Evolutionary conservation across 1,140 invertebrate genomes (phyloP).

Genomic region (Parapsyche elsis): DNA sequence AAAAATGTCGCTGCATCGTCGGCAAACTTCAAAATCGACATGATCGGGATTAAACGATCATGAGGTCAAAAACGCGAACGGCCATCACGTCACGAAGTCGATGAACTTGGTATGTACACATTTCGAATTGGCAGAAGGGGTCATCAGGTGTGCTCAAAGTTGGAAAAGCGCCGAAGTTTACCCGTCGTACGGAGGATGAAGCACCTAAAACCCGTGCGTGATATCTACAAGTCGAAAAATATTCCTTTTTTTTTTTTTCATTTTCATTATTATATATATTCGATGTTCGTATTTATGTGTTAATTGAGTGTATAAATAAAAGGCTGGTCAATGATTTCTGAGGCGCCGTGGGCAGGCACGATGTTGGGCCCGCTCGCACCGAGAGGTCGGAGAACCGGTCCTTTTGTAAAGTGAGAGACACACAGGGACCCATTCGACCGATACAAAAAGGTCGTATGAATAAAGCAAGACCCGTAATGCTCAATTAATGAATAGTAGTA

Average conservation of each 20-base stretch:
- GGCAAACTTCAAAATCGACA: background rate
- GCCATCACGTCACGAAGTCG: background rate
- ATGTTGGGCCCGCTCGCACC: slow-evolving; percentile 11
- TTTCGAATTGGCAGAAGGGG: background rate
- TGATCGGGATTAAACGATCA: slow-evolving; percentile 1
- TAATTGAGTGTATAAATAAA: slow-evolving; percentile 47
- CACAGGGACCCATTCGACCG: slow-evolving; percentile 4
- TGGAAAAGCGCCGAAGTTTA: too few relatives aligned
- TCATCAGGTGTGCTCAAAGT: background rate
- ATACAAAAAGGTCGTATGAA: slow-evolving; percentile 43
- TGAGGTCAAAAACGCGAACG: slow-evolving; percentile 7
- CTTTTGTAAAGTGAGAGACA: slow-evolving; percentile 33
- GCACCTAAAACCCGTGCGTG: background rate
- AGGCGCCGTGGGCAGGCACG: slow-evolving; percentile 45
- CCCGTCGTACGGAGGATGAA: background rate
- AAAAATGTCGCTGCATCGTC: background rate
- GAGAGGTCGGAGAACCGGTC: slow-evolving; percentile 44
- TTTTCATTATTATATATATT: background rate
- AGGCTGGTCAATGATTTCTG: slow-evolving; percentile 42
- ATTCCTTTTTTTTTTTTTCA: too few relatives aligned
- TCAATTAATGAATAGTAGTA: slow-evolving; percentile 29
- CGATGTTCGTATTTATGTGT: slow-evolving; percentile 43
- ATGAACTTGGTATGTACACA: background rate
- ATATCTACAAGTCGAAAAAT: too few relatives aligned
- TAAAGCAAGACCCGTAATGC: slow-evolving; percentile 35